phyloP scores from a whole-genome alignment of 2,113 vertebrate genomes.

The Gadus chalcogrammus region DNA sequence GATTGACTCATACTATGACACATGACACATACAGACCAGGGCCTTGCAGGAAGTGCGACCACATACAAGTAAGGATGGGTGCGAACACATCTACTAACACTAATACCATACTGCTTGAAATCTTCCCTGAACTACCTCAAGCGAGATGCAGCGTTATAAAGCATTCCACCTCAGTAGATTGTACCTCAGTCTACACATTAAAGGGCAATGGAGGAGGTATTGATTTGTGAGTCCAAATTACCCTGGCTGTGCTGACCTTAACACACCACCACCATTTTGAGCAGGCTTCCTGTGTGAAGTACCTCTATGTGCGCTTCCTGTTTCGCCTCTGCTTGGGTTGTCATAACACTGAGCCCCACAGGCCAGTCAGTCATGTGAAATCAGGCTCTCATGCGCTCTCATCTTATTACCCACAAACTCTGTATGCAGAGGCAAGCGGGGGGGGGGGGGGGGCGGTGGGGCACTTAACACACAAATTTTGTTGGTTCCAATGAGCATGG shows the following conservation, averaged over 20 bases:
- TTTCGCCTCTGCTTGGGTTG: constrained; percentile 68
- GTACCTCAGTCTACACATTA: constrained; percentile 11
- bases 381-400: constrained; percentile 47
- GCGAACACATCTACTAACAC: neutral
- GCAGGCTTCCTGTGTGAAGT: constrained; percentile 70
- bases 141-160: too few species aligned
- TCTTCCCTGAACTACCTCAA: too few species aligned
- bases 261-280: constrained; percentile 50
- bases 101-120: too few species aligned
- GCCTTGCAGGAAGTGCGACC: constrained; percentile 2
- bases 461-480: neutral
- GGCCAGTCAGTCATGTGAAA: constrained; percentile 59
- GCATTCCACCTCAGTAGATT: neutral
- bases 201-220: neutral
- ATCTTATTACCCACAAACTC: constrained; percentile 22
- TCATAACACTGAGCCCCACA: constrained; percentile 59
- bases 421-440: neutral
- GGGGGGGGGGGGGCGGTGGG: too few species aligned
- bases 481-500: too few species aligned
- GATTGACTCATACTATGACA: constrained; percentile 28
- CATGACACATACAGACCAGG: constrained; percentile 16
- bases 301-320: constrained; percentile 64
- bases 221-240: constrained; percentile 27
- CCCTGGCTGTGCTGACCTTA: constrained; percentile 18
- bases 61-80: neutral